phyloP scores from a whole-genome alignment of 2,113 vertebrate species.

The Gobiocypris rarus region DNA sequence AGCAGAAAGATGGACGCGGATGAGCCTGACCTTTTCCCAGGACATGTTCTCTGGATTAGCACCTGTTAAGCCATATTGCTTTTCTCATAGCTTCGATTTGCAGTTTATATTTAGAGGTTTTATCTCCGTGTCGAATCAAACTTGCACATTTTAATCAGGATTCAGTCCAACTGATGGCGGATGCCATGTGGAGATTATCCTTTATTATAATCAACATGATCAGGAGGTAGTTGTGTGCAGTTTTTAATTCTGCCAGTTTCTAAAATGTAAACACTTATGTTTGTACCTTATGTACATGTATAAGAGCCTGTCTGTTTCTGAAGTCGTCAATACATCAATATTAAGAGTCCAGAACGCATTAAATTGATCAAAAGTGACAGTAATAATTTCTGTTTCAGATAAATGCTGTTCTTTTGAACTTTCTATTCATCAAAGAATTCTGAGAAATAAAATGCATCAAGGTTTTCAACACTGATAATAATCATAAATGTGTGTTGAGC shows the following conservation, averaged over 20 bases:
- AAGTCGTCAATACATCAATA: neutral
- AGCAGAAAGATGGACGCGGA: neutral
- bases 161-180: neutral
- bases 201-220: conserved; percentile 10
- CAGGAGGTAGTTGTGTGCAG: neutral
- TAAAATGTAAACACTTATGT: neutral
- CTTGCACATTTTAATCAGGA: neutral
- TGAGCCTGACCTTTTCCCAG: conserved; percentile 1
- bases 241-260: neutral
- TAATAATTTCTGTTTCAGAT: neutral
- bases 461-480: no score
- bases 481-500: no score
- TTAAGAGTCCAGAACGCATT: neutral
- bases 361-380: neutral
- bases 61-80: conserved; percentile 15
- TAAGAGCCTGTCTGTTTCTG: neutral
- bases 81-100: neutral
- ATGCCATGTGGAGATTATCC: conserved; percentile 3
- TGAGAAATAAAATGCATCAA: no score
- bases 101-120: neutral
- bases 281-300: no score
- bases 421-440: no score
- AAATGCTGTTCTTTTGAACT: no score
- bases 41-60: conserved; percentile 19
- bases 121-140: conserved; percentile 21